A percentile compares a stretch with the other conserved stretches of the same genome.
These are phyloP conservation scores for Trilocha varians DNA, from an alignment of 2,888 invertebrate species.

Conservation along the genomic window DNA sequence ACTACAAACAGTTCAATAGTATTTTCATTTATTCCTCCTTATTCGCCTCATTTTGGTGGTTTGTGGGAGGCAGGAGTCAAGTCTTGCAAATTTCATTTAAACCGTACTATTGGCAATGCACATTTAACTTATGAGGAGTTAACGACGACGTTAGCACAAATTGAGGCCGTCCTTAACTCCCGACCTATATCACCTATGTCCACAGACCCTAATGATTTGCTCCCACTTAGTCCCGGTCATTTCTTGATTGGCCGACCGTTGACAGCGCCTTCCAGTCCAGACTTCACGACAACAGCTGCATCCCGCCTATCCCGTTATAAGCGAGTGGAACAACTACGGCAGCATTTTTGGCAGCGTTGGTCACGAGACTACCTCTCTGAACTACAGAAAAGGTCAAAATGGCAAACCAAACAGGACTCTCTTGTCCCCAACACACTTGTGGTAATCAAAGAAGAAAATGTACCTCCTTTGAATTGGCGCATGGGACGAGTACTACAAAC, in stretches of 20 bases:
- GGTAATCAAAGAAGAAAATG: constrained; percentile 13
- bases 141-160: constrained; percentile 14
- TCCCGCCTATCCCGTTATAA: constrained; percentile 6
- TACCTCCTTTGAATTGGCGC: constrained; percentile 14
- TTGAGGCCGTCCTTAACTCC: constrained; percentile 19
- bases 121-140: constrained; percentile 12
- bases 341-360: constrained; percentile 12
- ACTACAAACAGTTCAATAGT: too few species aligned
- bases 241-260: constrained; percentile 20
- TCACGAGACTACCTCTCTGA: constrained; percentile 16
- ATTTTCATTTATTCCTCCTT: too few species aligned
- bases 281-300: not conserved
- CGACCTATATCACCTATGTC: constrained; percentile 16
- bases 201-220: constrained; percentile 15
- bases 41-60: too few species aligned
- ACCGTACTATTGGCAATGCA: too few species aligned
- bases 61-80: too few species aligned
- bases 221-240: constrained; percentile 27
- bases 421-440: constrained; percentile 9
- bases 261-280: constrained; percentile 3
- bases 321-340: constrained; percentile 9
- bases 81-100: too few species aligned
- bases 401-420: constrained; percentile 6
- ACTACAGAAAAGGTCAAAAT: constrained; percentile 15
- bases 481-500: constrained; percentile 11